Evolutionary conservation across 2,113 vertebrate species (phyloP).

Genomic region (Phalacrocorax pelagicus): DNA sequence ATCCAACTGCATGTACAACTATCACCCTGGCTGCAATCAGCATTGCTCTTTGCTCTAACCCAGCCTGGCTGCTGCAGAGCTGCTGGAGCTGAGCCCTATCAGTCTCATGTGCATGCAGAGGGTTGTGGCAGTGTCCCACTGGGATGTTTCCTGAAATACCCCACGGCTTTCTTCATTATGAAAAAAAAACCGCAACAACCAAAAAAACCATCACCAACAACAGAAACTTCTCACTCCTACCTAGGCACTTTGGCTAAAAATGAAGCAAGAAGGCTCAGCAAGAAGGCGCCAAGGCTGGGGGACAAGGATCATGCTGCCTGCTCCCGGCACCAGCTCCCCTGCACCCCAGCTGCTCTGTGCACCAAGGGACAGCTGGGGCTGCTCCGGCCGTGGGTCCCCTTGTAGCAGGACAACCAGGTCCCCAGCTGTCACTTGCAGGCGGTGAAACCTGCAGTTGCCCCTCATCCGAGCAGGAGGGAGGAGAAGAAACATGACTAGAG

Average conservation of each 20-base stretch:
- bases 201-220: too few species aligned
- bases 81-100: background rate
- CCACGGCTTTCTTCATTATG: background rate
- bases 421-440: constrained; percentile 28
- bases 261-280: background rate
- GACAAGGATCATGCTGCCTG: background rate
- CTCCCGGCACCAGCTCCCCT: background rate
- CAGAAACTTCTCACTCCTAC: accelerated
- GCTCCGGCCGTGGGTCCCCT: background rate
- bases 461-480: background rate
- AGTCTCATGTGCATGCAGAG: background rate
- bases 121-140: background rate
- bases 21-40: accelerated
- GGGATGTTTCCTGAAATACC: background rate
- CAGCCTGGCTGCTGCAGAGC: background rate
- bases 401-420: background rate
- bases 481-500: background rate
- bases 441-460: background rate
- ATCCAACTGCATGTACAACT: accelerated
- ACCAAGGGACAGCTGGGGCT: background rate
- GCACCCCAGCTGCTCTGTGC: background rate
- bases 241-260: background rate
- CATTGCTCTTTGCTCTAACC: background rate
- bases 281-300: background rate
- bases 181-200: background rate